A percentile compares a stretch with the other conserved stretches of the same genome.
phyloP scores from a whole-genome alignment of 2,113 vertebrate species.

The Felis chaus region DNA sequence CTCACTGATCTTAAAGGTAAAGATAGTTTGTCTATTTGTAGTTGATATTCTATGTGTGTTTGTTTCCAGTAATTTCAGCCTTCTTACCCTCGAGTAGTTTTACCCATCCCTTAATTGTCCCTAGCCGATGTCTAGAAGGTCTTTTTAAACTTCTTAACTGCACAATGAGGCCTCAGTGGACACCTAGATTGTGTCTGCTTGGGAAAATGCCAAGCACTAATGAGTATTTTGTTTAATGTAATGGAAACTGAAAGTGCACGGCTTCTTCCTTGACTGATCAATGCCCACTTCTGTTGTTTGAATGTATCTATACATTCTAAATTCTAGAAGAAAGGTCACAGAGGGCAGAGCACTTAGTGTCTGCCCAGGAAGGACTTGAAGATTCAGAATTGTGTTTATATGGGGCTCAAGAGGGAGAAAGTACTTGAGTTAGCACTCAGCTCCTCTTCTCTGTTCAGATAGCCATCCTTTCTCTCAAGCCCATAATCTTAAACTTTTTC shows the following conservation, averaged over 20 bases:
- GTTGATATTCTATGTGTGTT: slow-evolving; percentile 45
- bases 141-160: slow-evolving; percentile 54
- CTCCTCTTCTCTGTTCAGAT: neutral
- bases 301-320: slow-evolving; percentile 60
- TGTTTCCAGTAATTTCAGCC: slow-evolving; percentile 71
- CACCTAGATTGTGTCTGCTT: slow-evolving; percentile 69
- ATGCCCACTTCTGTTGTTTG: slow-evolving; percentile 60
- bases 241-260: slow-evolving; percentile 64
- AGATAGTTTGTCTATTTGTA: slow-evolving; percentile 9
- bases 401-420: neutral
- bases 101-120: slow-evolving; percentile 61
- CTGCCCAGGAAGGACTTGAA: slow-evolving; percentile 7
- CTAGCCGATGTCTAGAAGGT: slow-evolving; percentile 45
- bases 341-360: slow-evolving; percentile 44
- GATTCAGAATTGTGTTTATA: slow-evolving; percentile 43
- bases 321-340: slow-evolving; percentile 34
- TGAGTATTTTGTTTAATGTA: slow-evolving; percentile 64
- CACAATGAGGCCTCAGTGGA: slow-evolving; percentile 50
- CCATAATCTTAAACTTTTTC: neutral
- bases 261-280: slow-evolving; percentile 52
- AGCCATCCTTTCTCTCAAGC: neutral
- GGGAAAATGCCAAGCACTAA: slow-evolving; percentile 69
- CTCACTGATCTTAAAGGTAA: slow-evolving; percentile 54
- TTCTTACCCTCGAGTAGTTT: slow-evolving; percentile 50
- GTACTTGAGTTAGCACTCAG: neutral